phyloP scores from a whole-genome alignment of 2,113 vertebrate genomes.

The Cavia porcellus region DNA sequence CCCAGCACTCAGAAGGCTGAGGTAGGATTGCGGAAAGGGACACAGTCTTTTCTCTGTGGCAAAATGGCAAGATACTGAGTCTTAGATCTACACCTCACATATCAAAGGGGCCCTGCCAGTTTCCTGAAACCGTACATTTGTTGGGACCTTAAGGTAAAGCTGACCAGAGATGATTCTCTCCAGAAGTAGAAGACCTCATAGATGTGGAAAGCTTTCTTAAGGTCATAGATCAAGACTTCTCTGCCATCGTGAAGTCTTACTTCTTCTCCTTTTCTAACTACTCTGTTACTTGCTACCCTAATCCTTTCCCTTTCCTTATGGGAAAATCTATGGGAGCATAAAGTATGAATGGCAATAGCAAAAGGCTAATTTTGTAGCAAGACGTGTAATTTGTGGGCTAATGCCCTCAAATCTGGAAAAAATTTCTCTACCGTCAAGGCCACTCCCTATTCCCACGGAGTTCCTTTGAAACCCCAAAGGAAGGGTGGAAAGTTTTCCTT shows the following conservation, averaged over 20 bases:
- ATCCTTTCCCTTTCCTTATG: background rate
- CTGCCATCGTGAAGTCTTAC: background rate
- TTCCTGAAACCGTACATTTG: too few relatives aligned
- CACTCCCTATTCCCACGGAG: too few relatives aligned
- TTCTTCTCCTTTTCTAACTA: background rate
- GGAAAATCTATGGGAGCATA: background rate
- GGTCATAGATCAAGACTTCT: background rate
- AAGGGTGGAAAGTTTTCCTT: background rate
- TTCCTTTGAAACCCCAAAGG: background rate
- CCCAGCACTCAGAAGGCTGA: background rate
- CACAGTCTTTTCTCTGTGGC: background rate
- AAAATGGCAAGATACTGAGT: background rate
- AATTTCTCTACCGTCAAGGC: background rate
- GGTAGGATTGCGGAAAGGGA: background rate
- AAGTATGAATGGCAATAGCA: background rate
- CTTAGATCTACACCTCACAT: background rate
- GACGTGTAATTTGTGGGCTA: background rate
- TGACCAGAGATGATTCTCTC: background rate
- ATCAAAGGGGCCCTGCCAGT: background rate
- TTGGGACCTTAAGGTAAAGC: background rate
- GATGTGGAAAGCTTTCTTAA: background rate
- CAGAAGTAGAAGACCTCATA: background rate
- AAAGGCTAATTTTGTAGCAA: background rate
- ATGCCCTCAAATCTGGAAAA: background rate
- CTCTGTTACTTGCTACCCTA: background rate